Percentiles rank a stretch among this genome's conserved stretches.
Evolutionary conservation across 2,888 invertebrate species (phyloP).

Genomic region (Himalopsyche japonica): DNA sequence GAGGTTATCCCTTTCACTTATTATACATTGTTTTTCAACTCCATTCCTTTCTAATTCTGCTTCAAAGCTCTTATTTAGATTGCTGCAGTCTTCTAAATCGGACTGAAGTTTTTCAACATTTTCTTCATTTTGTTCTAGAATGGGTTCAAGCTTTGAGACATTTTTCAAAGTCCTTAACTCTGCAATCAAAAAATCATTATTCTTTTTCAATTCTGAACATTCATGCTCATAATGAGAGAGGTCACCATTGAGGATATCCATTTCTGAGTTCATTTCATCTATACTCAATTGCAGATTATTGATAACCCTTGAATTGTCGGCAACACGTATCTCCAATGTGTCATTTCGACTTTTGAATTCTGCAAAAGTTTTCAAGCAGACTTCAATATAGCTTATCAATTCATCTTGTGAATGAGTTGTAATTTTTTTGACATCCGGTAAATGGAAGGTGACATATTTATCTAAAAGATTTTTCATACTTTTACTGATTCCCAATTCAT

Average conservation of each 20-base stretch:
- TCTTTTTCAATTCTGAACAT: conserved; percentile 68
- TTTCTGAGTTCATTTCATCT: conserved; percentile 59
- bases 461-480: conserved; percentile 39
- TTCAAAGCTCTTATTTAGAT: conserved; percentile 63
- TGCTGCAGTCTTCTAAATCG: conserved; percentile 66
- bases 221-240: conserved; percentile 63
- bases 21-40: conserved; percentile 57
- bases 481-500: conserved; percentile 6
- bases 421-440: conserved; percentile 48
- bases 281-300: conserved; percentile 60
- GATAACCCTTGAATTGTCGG: conserved; percentile 59
- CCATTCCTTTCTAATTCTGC: conserved; percentile 63
- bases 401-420: conserved; percentile 35
- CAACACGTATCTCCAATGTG: conserved; percentile 59
- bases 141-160: conserved; percentile 69
- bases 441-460: conserved; percentile 56
- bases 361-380: conserved; percentile 58
- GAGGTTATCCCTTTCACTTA: conserved; percentile 52
- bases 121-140: conserved; percentile 74
- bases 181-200: conserved; percentile 69
- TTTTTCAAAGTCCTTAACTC: conserved; percentile 68
- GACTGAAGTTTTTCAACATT: conserved; percentile 66
- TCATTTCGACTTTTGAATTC: conserved; percentile 66
- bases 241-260: conserved; percentile 56
- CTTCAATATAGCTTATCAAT: conserved; percentile 26